Base-by-base conservation (phyloP, 2,888 invertebrate genomes). In the Hirtodrosophila alboralis region DNA sequence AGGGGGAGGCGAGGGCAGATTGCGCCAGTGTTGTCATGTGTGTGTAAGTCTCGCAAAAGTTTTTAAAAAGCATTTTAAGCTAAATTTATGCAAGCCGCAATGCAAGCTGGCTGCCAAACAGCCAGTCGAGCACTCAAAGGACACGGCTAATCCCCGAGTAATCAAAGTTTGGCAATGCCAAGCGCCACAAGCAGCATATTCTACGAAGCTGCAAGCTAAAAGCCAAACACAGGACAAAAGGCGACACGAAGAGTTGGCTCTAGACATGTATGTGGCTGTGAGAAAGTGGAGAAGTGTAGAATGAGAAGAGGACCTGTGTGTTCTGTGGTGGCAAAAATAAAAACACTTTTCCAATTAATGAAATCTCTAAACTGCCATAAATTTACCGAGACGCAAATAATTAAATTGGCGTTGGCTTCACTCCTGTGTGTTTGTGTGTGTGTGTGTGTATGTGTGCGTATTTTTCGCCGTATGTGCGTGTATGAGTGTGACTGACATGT, bases 281-380 rank as follows among this genome's bases (percentile, higher is more conserved):
- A 23, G 14, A 7, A 8, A 3, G n/a, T n/a, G 14, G 7, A 16
- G 7, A 0, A 7, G n/a, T 4, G 5, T 8, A n/a, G n/a, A n/a
- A n/a, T n/a, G n/a, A n/a, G n/a, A n/a, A n/a, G n/a, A n/a, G n/a
- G n/a, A n/a, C 4, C 27, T 12, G 14, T 43, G 16, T 31, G 13
- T 18, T 30, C 23, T 36, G 27, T 34, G 33, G 16, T 27, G 21
- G 14, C 14, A 43, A 65, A 69, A 61, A 48, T 40, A 47, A 61
- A 78, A 87, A 73, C 87, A 86, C 84, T 89, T 89, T 89, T 89
- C 88, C 87, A 88, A 89, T 88, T 88, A 88, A 89, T 87, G 84
- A 89, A 88, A 89, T 87, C 86, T 89, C 83, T 77, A 80, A 88
- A 79, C 75, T 84, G 73, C 79, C 77, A 89, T 88, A 89, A 88